Percentiles rank a stretch among this genome's conserved stretches.
phyloP scores from a whole-genome alignment of 92 coral and sea anemone species.

The Phymanthus crucifer region DNA sequence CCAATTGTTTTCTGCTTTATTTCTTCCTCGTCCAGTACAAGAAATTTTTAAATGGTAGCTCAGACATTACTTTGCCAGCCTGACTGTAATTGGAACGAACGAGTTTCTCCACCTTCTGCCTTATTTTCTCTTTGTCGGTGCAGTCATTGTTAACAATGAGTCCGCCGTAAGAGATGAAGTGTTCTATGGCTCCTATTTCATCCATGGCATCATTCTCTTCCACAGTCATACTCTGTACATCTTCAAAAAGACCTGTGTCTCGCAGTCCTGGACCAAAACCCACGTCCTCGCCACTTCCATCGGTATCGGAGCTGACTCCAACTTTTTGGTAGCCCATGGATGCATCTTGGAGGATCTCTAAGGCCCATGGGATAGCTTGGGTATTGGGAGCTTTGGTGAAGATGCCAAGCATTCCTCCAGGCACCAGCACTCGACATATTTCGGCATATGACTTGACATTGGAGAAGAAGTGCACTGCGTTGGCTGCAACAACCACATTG shows the following conservation, averaged over 20 bases:
- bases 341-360: not conserved
- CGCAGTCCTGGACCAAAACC: not conserved
- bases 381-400: not conserved
- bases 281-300: not conserved
- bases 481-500: not conserved
- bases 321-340: not conserved
- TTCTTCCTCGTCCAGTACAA: not conserved
- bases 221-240: not conserved
- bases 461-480: conserved; percentile 9
- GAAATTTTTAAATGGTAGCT: not conserved
- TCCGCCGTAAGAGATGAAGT: conserved; percentile 6
- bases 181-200: not conserved
- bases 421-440: conserved; percentile 21
- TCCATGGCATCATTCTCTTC: not conserved
- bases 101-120: not conserved
- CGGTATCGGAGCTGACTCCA: not conserved
- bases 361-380: conserved; percentile 3
- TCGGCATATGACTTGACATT: conserved; percentile 12
- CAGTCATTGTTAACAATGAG: not conserved
- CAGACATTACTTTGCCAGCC: conserved; percentile 10
- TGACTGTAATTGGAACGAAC: conserved; percentile 7
- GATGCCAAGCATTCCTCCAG: conserved; percentile 10
- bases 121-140: not conserved
- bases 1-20: too few relatives aligned
- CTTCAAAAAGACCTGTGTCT: not conserved